Conservation (phyloP, 2,888 invertebrate species). For the Limnephilus auricula region DNA sequence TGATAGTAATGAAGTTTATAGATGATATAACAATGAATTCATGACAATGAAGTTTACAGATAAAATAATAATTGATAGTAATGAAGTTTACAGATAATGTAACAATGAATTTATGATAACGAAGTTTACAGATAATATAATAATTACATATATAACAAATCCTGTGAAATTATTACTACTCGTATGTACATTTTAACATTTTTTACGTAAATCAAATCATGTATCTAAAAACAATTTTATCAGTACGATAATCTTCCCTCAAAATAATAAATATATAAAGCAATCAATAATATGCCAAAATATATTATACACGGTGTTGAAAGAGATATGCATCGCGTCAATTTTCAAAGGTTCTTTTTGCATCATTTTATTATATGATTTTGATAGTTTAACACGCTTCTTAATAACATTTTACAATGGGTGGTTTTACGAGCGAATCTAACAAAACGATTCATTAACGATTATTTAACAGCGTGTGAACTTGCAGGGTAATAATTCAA, state of each 20-base stretch:
- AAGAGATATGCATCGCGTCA: not conserved
- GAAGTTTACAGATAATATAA: too few relatives aligned
- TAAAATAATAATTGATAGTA: too few relatives aligned
- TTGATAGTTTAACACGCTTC: not conserved
- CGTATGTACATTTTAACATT: too few relatives aligned
- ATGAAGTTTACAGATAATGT: too few relatives aligned
- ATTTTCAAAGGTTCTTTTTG: not conserved
- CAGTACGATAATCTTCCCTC: not conserved
- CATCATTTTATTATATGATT: not conserved
- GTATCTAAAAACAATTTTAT: not conserved
- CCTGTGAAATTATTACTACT: too few relatives aligned
- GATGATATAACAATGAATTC: too few relatives aligned
- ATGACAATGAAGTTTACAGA: too few relatives aligned
- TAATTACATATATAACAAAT: too few relatives aligned
- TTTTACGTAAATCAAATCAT: too few relatives aligned
- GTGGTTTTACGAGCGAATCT: not conserved
- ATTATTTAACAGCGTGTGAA: conserved; percentile 6
- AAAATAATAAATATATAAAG: not conserved
- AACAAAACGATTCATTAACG: not conserved
- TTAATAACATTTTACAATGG: not conserved
- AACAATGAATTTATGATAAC: too few relatives aligned
- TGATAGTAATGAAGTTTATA: too few relatives aligned
- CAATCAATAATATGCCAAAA: not conserved
- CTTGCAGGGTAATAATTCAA: not conserved
- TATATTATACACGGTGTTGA: not conserved